phyloP scores from a whole-genome alignment of 2,113 vertebrate species.

The Meleagris gallopavo region DNA sequence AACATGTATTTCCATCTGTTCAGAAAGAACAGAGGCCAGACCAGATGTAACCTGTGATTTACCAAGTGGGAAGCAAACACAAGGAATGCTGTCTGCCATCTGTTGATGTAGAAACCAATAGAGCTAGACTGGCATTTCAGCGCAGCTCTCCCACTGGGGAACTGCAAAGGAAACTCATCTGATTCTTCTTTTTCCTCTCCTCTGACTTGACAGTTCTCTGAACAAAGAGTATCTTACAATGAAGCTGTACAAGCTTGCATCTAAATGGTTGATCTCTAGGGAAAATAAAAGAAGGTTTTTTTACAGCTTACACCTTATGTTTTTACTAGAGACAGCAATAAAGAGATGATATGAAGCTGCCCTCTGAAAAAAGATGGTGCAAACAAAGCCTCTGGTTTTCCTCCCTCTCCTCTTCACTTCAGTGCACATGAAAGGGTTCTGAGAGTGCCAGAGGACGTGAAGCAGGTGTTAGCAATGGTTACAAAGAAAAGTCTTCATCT shows the following conservation, averaged over 20 bases:
- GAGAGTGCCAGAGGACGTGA: constrained; percentile 33
- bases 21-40: constrained; percentile 66
- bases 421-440: constrained; percentile 16
- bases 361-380: not conserved
- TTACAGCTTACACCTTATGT: constrained; percentile 27
- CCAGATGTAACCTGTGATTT: constrained; percentile 87
- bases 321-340: constrained; percentile 6
- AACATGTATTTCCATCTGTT: constrained; percentile 77
- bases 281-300: constrained; percentile 42
- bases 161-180: constrained; percentile 68
- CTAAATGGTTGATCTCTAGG: constrained; percentile 32
- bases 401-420: not conserved
- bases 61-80: constrained; percentile 76
- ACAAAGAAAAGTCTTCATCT: constrained; percentile 50
- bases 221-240: constrained; percentile 17
- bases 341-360: constrained; percentile 9
- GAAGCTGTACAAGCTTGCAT: constrained; percentile 59
- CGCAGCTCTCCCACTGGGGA: constrained; percentile 67
- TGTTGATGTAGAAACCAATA: constrained; percentile 81
- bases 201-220: constrained; percentile 72
- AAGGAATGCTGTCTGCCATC: constrained; percentile 81
- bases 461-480: constrained; percentile 58
- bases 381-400: not conserved
- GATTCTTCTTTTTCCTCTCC: constrained; percentile 54
- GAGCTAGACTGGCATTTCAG: constrained; percentile 72